Percentiles rank a stretch among this genome's conserved stretches.
phyloP scores from a whole-genome alignment of 2,888 invertebrate species.

The Heterodera filipjevi region DNA sequence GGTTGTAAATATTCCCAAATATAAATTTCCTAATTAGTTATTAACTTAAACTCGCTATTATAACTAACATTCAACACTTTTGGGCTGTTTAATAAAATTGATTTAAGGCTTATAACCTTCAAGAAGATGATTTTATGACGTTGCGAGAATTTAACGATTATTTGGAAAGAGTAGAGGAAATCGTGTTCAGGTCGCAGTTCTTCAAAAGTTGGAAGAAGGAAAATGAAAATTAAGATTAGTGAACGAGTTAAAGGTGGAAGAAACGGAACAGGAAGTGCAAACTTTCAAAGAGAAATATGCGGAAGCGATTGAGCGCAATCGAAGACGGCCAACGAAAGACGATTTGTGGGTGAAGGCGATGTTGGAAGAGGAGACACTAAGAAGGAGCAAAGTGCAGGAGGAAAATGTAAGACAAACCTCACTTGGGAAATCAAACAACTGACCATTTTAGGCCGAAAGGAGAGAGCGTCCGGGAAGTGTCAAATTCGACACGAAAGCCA shows the following conservation, averaged over 20 bases:
- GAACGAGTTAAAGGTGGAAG: constrained; percentile 52
- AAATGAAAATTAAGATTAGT: constrained; percentile 38
- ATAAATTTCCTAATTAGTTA: not conserved
- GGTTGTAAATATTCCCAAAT: no score
- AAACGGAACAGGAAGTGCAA: constrained; percentile 53
- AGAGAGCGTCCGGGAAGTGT: not conserved
- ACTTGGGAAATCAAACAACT: not conserved
- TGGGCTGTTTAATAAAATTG: constrained; percentile 4
- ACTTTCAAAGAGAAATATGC: constrained; percentile 51
- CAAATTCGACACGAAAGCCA: constrained; percentile 34
- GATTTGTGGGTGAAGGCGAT: constrained; percentile 72
- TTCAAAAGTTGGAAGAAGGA: not conserved
- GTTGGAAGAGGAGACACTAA: constrained; percentile 65
- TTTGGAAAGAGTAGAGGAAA: constrained; percentile 83
- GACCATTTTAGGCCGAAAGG: not conserved
- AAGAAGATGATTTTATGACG: constrained; percentile 86
- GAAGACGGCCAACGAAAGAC: constrained; percentile 69
- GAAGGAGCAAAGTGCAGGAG: constrained; percentile 38
- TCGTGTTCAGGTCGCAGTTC: constrained; percentile 48
- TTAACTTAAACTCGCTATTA: no score
- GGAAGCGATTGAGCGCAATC: constrained; percentile 58
- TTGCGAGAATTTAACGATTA: constrained; percentile 91
- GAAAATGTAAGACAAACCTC: not conserved
- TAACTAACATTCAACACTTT: no score
- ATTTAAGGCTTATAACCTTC: constrained; percentile 80